These are phyloP conservation scores for Trachemys scripta DNA, from an alignment of 2,113 vertebrate species.

Conservation along the genomic window DNA sequence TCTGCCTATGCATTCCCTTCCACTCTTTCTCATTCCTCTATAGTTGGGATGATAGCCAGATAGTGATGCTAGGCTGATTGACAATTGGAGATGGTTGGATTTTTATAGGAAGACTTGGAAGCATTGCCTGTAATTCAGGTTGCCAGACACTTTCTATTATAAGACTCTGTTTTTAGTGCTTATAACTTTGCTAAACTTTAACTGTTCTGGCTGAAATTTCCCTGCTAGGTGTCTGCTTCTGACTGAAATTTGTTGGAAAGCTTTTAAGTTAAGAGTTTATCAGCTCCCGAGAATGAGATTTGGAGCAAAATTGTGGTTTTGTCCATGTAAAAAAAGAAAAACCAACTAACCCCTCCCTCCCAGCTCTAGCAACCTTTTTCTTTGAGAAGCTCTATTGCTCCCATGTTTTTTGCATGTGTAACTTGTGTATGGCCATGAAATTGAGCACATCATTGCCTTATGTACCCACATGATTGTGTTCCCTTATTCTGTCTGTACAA, in stretches of 20 bases:
- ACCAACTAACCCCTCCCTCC: background rate
- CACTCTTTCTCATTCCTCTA: background rate
- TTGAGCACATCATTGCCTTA: too few species aligned
- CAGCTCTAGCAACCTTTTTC: background rate
- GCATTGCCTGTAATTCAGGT: background rate
- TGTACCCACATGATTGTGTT: too few species aligned
- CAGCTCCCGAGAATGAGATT: background rate
- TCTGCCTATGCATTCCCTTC: background rate
- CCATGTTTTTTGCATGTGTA: background rate
- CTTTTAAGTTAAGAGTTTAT: background rate
- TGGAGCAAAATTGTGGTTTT: background rate
- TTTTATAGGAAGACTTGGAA: background rate
- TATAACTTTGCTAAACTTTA: background rate
- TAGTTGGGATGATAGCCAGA: background rate
- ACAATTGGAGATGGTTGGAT: background rate
- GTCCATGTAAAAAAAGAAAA: background rate
- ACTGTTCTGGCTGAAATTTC: background rate
- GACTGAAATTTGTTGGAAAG: background rate
- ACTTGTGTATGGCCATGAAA: too few species aligned
- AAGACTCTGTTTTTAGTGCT: background rate
- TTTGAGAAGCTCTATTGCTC: background rate
- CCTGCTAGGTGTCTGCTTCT: background rate
- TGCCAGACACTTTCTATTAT: background rate
- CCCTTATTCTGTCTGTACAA: too few species aligned
- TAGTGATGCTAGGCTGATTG: background rate